Base-by-base conservation (phyloP, 2,797 vertebrate genomes). In the Sphenodon punctatus region DNA sequence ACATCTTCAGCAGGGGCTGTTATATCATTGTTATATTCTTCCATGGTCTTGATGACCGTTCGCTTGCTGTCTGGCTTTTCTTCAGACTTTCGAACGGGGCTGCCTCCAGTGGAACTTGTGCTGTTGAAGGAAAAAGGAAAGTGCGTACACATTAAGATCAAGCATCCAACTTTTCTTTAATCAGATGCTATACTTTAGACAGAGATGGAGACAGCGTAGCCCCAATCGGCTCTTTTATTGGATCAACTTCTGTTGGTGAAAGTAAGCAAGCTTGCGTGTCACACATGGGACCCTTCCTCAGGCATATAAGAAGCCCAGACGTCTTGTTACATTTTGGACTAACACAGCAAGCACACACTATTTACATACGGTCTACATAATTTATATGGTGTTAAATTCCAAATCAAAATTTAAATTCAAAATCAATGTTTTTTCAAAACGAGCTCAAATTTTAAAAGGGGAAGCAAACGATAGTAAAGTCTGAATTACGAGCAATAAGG, bases 41-140 rank as follows among this genome's bases (percentile, higher is more conserved):
- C 97, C 94, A 97, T 92, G 12, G 96, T 96, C 93, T 97, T 97
- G 74, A 97, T 94, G 80, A 96, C 95, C 2, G 95, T 97, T 73
- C 95, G 95, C 80, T 94, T 97, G 39, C 96, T 93, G 45, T 98
- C 96, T 49, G 89, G 68, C 87, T 92, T 95, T 27, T 97, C 97
- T 86, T 97, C 97, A 5, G 93, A 84, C 89, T 96, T 97, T 61
- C 93, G 95, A 43, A 97, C 92, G 6, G 97, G 97, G 85, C 96
- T 97, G 75, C 97, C 97, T 78, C 97, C 96, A 19, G 97, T 96
- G 15, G 97, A 97, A 80, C 97, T 96, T 1, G 96, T 97, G 89
- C 97, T 97, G 89, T 70, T 78, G 68, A 59, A 16, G 25, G 3
- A 17, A 65, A 36, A 85, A 69, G 32, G 7, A 58, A 85, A 60